Base-by-base conservation (phyloP, 2,797 vertebrate genomes). In the Lithobates sylvaticus region DNA sequence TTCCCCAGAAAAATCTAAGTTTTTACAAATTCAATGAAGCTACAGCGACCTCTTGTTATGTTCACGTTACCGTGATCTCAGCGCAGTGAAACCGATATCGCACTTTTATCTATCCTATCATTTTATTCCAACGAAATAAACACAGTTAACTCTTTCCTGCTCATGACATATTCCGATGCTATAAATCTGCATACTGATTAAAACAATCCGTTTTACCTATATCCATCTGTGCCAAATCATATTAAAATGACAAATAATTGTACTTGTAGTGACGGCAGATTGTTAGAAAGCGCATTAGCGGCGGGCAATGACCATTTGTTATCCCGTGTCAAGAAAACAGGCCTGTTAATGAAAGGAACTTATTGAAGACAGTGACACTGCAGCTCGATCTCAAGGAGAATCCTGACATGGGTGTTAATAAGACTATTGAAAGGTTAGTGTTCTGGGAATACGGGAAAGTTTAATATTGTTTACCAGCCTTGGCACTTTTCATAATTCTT, bases 211-310 rank as follows among this genome's bases (percentile, higher is more conserved):
- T 92, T 92, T 91, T 90, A 92, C 93, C 27, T 50, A 69, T 89
- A 88, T 90, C 92, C 91, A 88, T 93, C 89, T 93, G 93, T 93
- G 92, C 94, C 93, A 93, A 93, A 90, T 94, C 91, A 90, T 94
- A 97, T 96, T 96, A 96, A 95, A 94, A 94, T 96, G 95, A 97
- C 95, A 96, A 95, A 97, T 97, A 96, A 96, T 96, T 96, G 93
- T 92, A 92, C 93, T 96, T 94, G 92, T 91, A 91, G 91, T 91
- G 86, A 88, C 88, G 90, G 88, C 90, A 91, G 90, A 88, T 90
- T 93, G 93, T 94, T 93, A 93, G 93, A 93, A 94, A 94, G 91
- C 93, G 89, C 93, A 95, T 96, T 95, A 96, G 92, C 92, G 91
- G 93, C 91, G 88, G 81, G 88, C 90, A 83, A 90, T 81, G 81